Conservation (phyloP, 2,888 invertebrate species). For the Argynnis bischoffii region DNA sequence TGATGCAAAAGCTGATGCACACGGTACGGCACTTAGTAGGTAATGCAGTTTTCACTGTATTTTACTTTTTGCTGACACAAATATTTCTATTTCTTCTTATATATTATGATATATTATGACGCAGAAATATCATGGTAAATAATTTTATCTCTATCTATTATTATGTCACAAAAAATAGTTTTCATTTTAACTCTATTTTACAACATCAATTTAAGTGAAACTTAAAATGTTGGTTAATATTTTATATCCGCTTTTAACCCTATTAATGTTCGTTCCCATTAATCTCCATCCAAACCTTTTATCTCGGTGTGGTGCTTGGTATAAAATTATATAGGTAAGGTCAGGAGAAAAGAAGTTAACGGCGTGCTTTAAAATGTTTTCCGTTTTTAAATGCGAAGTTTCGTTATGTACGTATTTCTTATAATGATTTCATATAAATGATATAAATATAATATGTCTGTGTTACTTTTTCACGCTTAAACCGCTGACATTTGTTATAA, state of each 20-base stretch:
- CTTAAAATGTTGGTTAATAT: slow-evolving; percentile 9
- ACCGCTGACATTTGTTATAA: no score
- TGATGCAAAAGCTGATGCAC: slow-evolving; percentile 12
- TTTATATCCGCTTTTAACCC: slow-evolving; percentile 16
- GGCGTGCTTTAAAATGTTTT: slow-evolving; percentile 14
- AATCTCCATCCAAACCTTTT: slow-evolving; percentile 20
- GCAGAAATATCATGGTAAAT: no score
- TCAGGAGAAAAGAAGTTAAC: slow-evolving; percentile 15
- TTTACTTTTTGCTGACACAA: slow-evolving; percentile 2
- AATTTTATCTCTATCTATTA: no score
- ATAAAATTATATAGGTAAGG: slow-evolving; percentile 17
- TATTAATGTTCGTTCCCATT: slow-evolving; percentile 14
- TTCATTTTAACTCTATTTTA: background rate
- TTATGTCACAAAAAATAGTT: no score
- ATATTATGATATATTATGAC: no score
- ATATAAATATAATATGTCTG: no score
- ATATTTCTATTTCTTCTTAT: background rate
- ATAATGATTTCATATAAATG: no score
- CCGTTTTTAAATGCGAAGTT: slow-evolving; percentile 2
- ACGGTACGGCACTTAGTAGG: background rate
- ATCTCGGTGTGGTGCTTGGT: slow-evolving; percentile 15
- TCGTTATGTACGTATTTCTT: no score
- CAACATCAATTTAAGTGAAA: slow-evolving; percentile 5
- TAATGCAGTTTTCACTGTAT: slow-evolving; percentile 12
- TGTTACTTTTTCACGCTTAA: no score